A percentile compares a stretch with the other conserved stretches of the same genome.
Evolutionary conservation across 2,888 invertebrate genomes (phyloP).

Genomic region (Mesochorus sp.): DNA sequence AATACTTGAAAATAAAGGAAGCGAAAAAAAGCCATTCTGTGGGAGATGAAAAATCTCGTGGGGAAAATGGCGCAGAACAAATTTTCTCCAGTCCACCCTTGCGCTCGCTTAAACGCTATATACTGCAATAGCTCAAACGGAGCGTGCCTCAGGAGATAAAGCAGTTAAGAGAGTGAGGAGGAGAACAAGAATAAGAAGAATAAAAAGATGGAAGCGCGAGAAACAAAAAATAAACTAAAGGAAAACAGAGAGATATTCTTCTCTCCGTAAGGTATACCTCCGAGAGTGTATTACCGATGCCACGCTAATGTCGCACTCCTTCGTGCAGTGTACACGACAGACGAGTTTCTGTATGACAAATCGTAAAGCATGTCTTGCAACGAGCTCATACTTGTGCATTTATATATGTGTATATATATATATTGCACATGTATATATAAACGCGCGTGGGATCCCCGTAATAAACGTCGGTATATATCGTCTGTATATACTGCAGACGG

Average conservation of each 20-base stretch:
- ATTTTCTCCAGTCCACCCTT: slow-evolving; percentile 3
- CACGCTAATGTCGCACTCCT: slow-evolving; percentile 50
- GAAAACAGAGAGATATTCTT: background rate
- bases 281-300: slow-evolving; percentile 53
- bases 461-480: slow-evolving; percentile 47
- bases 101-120: slow-evolving; percentile 14
- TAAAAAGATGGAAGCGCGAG: background rate
- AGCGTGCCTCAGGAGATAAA: slow-evolving; percentile 13
- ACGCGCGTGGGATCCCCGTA: slow-evolving; percentile 47
- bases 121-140: slow-evolving; percentile 21
- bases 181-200: too few species aligned
- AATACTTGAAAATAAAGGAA: background rate
- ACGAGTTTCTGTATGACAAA: slow-evolving; percentile 51
- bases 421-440: background rate
- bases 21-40: background rate
- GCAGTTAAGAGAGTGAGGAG: slow-evolving; percentile 2
- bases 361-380: slow-evolving; percentile 52
- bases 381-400: too few species aligned
- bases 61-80: slow-evolving; percentile 17
- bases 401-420: too few species aligned
- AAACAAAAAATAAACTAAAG: background rate
- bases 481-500: background rate
- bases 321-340: slow-evolving; percentile 21
- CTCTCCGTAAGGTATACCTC: slow-evolving; percentile 2
- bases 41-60: background rate